Evolutionary conservation across 2,888 invertebrate species (phyloP).

Genomic region (Automeris io): DNA sequence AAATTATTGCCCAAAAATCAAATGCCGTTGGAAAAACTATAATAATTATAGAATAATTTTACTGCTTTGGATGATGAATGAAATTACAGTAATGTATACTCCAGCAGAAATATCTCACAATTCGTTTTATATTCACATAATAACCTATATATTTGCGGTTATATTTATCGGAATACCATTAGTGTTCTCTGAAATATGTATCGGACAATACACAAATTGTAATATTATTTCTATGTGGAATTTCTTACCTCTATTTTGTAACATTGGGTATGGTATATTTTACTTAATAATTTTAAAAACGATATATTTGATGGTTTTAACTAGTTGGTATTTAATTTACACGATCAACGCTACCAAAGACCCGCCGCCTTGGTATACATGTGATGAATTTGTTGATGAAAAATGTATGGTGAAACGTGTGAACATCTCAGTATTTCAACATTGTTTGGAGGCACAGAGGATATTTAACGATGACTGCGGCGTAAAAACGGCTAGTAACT

Average conservation of each 20-base stretch:
- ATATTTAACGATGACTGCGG: constrained; percentile 55
- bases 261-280: constrained; percentile 46
- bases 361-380: constrained; percentile 57
- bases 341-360: constrained; percentile 45
- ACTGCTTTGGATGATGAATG: constrained; percentile 61
- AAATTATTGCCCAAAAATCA: constrained; percentile 26
- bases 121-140: constrained; percentile 41
- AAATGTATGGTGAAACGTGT: constrained; percentile 61
- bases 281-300: constrained; percentile 45
- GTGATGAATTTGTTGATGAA: constrained; percentile 39
- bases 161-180: constrained; percentile 57
- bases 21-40: constrained; percentile 47
- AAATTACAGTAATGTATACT: constrained; percentile 37
- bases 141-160: constrained; percentile 34
- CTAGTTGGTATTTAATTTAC: constrained; percentile 56
- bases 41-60: constrained; percentile 45
- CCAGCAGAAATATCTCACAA: constrained; percentile 45
- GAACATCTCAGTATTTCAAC: constrained; percentile 57
- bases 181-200: constrained; percentile 58
- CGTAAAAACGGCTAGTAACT: constrained; percentile 54
- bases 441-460: constrained; percentile 52
- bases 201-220: constrained; percentile 59
- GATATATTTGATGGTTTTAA: constrained; percentile 39
- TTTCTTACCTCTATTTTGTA: constrained; percentile 52
- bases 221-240: constrained; percentile 53